phyloP scores from a whole-genome alignment of 2,888 invertebrate species.

The Drosophila crucigera region DNA sequence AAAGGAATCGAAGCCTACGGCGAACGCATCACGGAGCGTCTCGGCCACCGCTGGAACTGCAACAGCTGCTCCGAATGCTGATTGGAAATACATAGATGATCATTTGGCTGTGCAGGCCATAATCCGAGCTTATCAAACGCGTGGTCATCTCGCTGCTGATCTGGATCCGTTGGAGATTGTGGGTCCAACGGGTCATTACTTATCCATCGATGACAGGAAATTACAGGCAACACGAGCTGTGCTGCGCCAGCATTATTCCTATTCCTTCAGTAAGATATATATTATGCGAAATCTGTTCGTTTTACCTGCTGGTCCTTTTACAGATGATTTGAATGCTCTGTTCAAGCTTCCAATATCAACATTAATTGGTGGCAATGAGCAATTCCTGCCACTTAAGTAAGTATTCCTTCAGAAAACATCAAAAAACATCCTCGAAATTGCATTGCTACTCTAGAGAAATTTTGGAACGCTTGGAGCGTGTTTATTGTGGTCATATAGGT shows the following conservation, averaged over 20 bases:
- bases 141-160: slow-evolving; percentile 91
- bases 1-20: not conserved
- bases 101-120: slow-evolving; percentile 98
- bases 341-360: slow-evolving; percentile 98
- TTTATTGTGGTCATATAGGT: slow-evolving; percentile 98
- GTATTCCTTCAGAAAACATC: slow-evolving; percentile 9
- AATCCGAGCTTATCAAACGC: slow-evolving; percentile 96
- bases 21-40: not conserved
- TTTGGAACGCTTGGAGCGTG: slow-evolving; percentile 93
- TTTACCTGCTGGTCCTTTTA: not conserved
- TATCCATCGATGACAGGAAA: slow-evolving; percentile 45
- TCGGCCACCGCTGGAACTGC: not conserved
- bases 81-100: slow-evolving; percentile 96
- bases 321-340: slow-evolving; percentile 95
- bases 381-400: slow-evolving; percentile 90
- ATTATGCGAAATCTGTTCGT: not conserved
- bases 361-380: slow-evolving; percentile 97
- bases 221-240: slow-evolving; percentile 62
- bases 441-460: slow-evolving; percentile 90
- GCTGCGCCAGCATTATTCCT: slow-evolving; percentile 65
- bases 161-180: slow-evolving; percentile 91
- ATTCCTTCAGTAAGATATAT: slow-evolving; percentile 56
- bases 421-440: not conserved
- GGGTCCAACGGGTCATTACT: slow-evolving; percentile 45
- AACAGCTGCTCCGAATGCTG: slow-evolving; percentile 84